A percentile compares a stretch with the other conserved stretches of the same genome.
phyloP scores from a whole-genome alignment of 2,113 vertebrate genomes.

The Trinectes maculatus region DNA sequence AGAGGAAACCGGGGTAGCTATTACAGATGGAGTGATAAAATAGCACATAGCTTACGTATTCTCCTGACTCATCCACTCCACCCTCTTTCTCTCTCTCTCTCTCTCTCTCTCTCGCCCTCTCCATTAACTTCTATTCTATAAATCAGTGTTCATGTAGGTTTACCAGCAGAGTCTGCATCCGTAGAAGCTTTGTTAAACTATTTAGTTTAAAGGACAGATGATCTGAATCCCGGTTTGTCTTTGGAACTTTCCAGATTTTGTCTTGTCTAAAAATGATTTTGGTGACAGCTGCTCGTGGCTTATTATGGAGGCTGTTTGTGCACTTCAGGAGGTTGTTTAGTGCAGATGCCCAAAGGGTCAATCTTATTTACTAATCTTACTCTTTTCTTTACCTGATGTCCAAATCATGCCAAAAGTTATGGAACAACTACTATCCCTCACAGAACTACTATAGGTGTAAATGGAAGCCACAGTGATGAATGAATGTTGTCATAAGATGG shows the following conservation, averaged over 20 bases:
- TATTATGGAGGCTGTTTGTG: neutral
- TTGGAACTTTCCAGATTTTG: neutral
- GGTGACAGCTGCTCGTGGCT: constrained; percentile 6
- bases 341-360: too few relatives aligned
- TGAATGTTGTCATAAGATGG: constrained; percentile 4
- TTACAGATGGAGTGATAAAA: constrained; percentile 37
- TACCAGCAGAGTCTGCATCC: too few relatives aligned
- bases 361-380: constrained; percentile 3
- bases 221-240: too few relatives aligned
- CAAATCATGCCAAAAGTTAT: constrained; percentile 21
- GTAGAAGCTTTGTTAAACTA: too few relatives aligned
- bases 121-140: too few relatives aligned
- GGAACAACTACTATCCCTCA: constrained; percentile 30
- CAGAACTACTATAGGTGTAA: constrained; percentile 12
- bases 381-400: constrained; percentile 8
- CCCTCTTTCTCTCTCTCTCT: too few relatives aligned
- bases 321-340: constrained; percentile 19
- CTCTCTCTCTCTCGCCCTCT: too few relatives aligned
- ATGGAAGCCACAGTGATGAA: constrained; percentile 35
- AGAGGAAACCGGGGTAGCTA: constrained; percentile 37
- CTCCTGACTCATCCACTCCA: neutral
- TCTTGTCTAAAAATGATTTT: constrained; percentile 13
- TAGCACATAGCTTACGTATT: constrained; percentile 3
- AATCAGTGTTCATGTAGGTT: too few relatives aligned
- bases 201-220: too few relatives aligned